Base-by-base conservation (phyloP, 2,113 vertebrate species). In the Mirza zaza region DNA sequence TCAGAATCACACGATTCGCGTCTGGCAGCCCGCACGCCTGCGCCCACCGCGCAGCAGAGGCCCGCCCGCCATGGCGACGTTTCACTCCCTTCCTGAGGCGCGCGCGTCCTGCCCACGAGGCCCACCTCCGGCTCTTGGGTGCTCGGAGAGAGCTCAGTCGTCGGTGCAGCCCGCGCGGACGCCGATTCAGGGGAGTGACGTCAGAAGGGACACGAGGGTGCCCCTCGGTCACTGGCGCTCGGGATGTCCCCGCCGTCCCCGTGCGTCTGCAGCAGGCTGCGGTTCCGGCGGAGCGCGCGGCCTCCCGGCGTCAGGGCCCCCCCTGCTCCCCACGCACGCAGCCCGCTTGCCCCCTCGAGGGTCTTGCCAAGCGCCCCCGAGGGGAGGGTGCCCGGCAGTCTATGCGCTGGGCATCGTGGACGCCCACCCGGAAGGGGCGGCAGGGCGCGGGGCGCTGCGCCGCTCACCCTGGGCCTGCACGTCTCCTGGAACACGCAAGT, bases 301-400 rank as follows among this genome's bases (percentile, higher is more conserved):
- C 13, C 57, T 42, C 34, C 2, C 0, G 1, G 23, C 17, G 10
- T 9, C 65, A 10, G n/a, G 2, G 39, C 65, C 32, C 10, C 52
- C 6, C 13, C 23, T n/a, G 9, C 0, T 23, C 0, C n/a, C 11
- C 0, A 0, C 20, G 32, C 55, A 42, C 0, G 1, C 10, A 20
- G 18, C n/a, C 10, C 2, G 0, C 5, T 11, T 6, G 10, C 34
- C 45, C 5, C n/a, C n/a, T n/a, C 36, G 5, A 2, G 11, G 3
- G 45, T 67, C 55, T 71, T 3, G 0, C 39, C 3, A 50, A 42
- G 32, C 25, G 15, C 18, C 61, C 50, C 1, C 0, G n/a, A n/a
- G n/a, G n/a, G n/a, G n/a, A n/a, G n/a, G n/a, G n/a, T n/a, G n/a
- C n/a, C n/a, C n/a, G n/a, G n/a, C n/a, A 39, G 34, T 48, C 82